Evolutionary conservation across 2,888 invertebrate species (phyloP).

Genomic region (Hyles lineata): DNA sequence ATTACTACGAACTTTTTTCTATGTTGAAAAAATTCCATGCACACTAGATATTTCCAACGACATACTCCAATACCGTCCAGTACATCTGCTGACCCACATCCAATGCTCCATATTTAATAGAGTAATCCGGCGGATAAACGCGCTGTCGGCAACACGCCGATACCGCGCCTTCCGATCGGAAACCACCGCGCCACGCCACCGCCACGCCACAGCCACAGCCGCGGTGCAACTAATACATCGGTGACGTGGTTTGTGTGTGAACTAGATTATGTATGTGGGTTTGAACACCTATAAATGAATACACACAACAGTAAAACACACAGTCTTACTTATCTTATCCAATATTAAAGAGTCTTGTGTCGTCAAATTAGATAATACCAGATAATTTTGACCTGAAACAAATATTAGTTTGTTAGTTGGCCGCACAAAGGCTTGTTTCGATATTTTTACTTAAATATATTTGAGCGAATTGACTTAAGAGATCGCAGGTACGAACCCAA

Average conservation of each 20-base stretch:
- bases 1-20: too few species aligned
- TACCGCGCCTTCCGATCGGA: slow-evolving; percentile 24
- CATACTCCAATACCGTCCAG: neutral
- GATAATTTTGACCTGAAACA: too few species aligned
- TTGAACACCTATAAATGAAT: neutral
- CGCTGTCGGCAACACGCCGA: slow-evolving; percentile 1
- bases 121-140: slow-evolving; percentile 16
- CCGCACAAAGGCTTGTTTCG: too few species aligned
- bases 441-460: too few species aligned
- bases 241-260: neutral
- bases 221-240: neutral
- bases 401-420: too few species aligned
- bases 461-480: too few species aligned
- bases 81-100: slow-evolving; percentile 3
- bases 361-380: too few species aligned
- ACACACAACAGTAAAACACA: too few species aligned
- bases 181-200: neutral
- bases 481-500: too few species aligned
- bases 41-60: neutral
- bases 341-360: too few species aligned
- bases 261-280: neutral
- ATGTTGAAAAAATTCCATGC: too few species aligned
- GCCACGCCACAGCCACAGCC: neutral
- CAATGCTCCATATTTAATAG: slow-evolving; percentile 12
- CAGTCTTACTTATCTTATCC: too few species aligned